Evolutionary conservation across 2,113 vertebrate genomes (phyloP).

Genomic region (Telmatochromis sp.): DNA sequence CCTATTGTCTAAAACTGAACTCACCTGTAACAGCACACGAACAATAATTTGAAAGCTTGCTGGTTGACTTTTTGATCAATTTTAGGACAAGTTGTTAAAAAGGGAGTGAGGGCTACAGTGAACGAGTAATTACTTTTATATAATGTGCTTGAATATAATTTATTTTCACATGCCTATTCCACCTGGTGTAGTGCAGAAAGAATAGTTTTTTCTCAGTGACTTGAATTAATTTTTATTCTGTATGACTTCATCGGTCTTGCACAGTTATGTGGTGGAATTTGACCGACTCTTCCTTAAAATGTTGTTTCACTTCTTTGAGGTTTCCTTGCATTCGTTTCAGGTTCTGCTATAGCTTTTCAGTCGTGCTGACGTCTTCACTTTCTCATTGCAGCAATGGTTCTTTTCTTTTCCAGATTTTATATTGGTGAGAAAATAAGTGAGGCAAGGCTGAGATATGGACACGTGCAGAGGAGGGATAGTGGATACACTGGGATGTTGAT

Average conservation of each 20-base stretch:
- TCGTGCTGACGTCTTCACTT: not conserved
- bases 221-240: not conserved
- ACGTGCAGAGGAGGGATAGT: not conserved
- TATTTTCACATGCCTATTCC: not conserved
- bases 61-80: not conserved
- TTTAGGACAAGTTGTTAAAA: not conserved
- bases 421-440: not conserved
- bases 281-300: not conserved
- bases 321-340: not conserved
- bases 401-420: not conserved
- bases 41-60: not conserved
- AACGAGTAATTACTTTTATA: not conserved
- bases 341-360: not conserved
- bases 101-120: no score
- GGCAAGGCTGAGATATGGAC: not conserved
- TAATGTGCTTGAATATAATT: not conserved
- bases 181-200: not conserved
- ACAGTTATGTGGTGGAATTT: not conserved
- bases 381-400: not conserved
- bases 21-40: not conserved
- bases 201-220: not conserved
- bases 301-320: not conserved
- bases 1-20: not conserved
- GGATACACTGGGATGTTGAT: not conserved
- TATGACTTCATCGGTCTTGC: not conserved